These are phyloP conservation scores for Muscina levida DNA, from an alignment of 2,888 invertebrate genomes.

Conservation along the genomic window DNA sequence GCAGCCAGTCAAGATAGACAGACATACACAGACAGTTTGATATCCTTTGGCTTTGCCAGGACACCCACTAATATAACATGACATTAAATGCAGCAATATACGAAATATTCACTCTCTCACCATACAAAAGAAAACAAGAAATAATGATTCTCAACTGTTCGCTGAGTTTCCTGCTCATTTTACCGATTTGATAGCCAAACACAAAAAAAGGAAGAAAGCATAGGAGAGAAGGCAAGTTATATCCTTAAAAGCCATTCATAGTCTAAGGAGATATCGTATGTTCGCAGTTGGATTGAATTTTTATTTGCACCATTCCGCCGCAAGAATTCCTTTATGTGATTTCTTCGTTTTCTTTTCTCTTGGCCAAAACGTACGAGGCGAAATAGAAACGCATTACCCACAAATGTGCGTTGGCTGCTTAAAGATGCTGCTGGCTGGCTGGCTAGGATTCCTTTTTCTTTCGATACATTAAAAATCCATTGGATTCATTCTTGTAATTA, in stretches of 20 bases:
- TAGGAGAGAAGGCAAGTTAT: no score
- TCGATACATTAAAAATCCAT: slow-evolving; percentile 48
- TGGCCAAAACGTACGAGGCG: neutral
- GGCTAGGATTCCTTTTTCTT: slow-evolving; percentile 5
- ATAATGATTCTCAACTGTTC: slow-evolving; percentile 34
- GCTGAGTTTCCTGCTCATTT: neutral
- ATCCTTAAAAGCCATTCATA: slow-evolving; percentile 36
- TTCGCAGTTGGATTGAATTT: slow-evolving; percentile 47
- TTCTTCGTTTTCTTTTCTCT: slow-evolving; percentile 28
- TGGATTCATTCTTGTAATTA: slow-evolving; percentile 31
- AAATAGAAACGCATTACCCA: slow-evolving; percentile 34
- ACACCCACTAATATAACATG: slow-evolving; percentile 52
- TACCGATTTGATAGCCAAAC: neutral
- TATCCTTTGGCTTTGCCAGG: slow-evolving; percentile 44
- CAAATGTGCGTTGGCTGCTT: slow-evolving; percentile 45
- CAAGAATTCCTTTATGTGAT: neutral
- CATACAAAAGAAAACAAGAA: slow-evolving; percentile 4
- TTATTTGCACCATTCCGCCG: slow-evolving; percentile 19
- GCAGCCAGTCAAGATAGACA: slow-evolving; percentile 18
- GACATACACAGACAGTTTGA: slow-evolving; percentile 37
- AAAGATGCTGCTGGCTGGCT: neutral
- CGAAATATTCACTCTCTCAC: neutral
- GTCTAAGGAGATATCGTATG: slow-evolving; percentile 3
- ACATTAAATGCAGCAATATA: slow-evolving; percentile 57
- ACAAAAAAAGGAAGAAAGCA: no score